Evolutionary conservation across 2,888 invertebrate species (phyloP), one percentile per base, ranked within the genome.

Genomic region (Asteroscopus sphinx): DNA sequence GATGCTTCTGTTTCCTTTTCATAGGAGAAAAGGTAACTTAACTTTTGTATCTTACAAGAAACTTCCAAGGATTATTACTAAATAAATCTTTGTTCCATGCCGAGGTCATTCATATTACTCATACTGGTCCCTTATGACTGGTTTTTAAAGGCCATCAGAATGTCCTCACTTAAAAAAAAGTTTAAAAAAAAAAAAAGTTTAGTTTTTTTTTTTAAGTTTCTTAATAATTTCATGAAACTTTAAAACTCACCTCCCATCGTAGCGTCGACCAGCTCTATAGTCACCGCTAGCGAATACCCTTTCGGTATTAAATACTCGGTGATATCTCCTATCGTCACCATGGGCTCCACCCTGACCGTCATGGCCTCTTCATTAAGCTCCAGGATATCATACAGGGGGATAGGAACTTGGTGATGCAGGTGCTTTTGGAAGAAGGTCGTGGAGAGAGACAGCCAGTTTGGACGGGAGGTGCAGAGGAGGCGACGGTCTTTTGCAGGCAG

Each of bases 381-480:
- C 51, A 96, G 85, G 55, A 96, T 95, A 59, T 96, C 95, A 78
- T 95, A 95, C 9, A 96, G 85, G 0, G 96, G 95, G n/a, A 96
- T 93, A 0, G 95, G 89, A 3, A 96, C 94, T 82, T 95, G 90
- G 72, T 96, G 96, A 72, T 96, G 96, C 2, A 94, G 86, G 49
- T 95, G 93, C 78, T 96, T 96, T 76, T 94, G 91, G 86, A 95
- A 96, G 89, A 96, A 96, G 0, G 95, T 96, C 1, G 95, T 95
- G 8, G 96, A 96, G 4, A 96, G 89, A 9, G 96, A 96, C 44
- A 95, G 88, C 96, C 96, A 96, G 86, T 96, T 96, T 3, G 96
- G 96, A 6, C 96, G 88, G 0, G 96, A 94, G 0, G 96, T 96
- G 88, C 96, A 96, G 12, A 96, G 91, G 0, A 95, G 88, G 51